phyloP scores from a whole-genome alignment of 2,113 vertebrate genomes.

The Cinclus mexicanus region DNA sequence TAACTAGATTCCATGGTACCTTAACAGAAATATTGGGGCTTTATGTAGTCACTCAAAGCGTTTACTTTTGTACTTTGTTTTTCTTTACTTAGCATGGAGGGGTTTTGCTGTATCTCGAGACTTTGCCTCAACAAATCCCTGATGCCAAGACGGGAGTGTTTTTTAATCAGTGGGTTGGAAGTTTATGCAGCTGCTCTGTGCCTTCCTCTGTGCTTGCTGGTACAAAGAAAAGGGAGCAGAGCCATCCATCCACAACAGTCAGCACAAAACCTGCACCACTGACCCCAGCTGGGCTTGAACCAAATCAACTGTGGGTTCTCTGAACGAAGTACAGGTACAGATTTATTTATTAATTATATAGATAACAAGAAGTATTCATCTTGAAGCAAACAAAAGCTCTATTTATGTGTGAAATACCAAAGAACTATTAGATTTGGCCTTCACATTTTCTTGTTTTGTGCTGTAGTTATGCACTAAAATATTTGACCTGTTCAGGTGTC shows the following conservation, averaged over 20 bases:
- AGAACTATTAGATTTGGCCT: not conserved
- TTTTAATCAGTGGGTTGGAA: not conserved
- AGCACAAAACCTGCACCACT: not conserved
- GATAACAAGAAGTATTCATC: not conserved
- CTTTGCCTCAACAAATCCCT: not conserved
- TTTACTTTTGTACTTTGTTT: not conserved
- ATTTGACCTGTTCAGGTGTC: not conserved
- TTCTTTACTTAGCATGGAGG: not conserved
- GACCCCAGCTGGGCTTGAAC: not conserved
- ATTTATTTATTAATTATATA: not conserved
- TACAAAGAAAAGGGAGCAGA: not conserved
- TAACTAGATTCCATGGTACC: not conserved
- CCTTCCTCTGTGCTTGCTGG: not conserved
- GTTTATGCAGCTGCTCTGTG: not conserved
- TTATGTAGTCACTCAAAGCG: not conserved
- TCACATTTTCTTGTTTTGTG: not conserved
- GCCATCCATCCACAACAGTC: not conserved
- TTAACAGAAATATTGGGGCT: not conserved
- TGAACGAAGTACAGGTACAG: not conserved
- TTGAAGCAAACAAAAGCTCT: not conserved
- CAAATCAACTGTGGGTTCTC: not conserved
- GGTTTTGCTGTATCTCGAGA: not conserved
- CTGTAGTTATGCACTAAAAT: not conserved
- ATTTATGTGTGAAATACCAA: not conserved
- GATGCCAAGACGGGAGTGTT: rapidly evolving